These are phyloP conservation scores for Bombus confusus DNA, from an alignment of 1,140 invertebrate genomes.

Conservation along the genomic window DNA sequence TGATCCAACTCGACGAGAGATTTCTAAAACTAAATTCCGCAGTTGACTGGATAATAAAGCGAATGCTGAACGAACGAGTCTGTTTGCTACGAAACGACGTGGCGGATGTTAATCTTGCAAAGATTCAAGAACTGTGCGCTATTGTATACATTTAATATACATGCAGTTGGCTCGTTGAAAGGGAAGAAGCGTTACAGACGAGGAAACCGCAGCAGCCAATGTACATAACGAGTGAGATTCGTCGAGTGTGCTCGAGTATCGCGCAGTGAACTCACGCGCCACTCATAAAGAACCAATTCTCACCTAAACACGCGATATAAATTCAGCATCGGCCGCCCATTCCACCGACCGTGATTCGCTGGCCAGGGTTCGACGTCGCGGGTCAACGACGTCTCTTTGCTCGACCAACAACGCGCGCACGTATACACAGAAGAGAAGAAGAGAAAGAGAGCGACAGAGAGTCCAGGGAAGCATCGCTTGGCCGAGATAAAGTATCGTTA, in stretches of 20 bases:
- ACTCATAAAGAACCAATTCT: slow-evolving; percentile 82
- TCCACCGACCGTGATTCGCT: slow-evolving; percentile 72
- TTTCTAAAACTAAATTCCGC: too few species aligned
- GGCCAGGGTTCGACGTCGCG: slow-evolving; percentile 64
- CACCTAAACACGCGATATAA: slow-evolving; percentile 81
- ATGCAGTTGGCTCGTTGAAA: background rate
- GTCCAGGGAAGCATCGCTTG: background rate
- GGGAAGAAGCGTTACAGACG: background rate
- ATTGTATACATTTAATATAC: background rate
- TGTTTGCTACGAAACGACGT: too few species aligned
- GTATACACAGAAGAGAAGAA: background rate
- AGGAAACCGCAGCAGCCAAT: background rate
- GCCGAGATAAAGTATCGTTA: slow-evolving; percentile 63
- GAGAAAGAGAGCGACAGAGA: background rate
- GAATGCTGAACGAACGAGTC: too few species aligned
- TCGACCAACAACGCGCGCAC: slow-evolving; percentile 12
- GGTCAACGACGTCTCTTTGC: slow-evolving; percentile 64
- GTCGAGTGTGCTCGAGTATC: slow-evolving; percentile 55
- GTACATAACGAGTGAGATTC: slow-evolving; percentile 36
- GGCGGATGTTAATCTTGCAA: too few species aligned
- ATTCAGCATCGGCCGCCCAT: slow-evolving; percentile 79
- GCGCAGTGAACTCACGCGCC: slow-evolving; percentile 76
- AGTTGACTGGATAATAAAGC: too few species aligned
- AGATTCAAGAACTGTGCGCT: background rate
- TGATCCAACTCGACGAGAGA: too few species aligned